A percentile compares a stretch with the other conserved stretches of the same genome.
These are phyloP conservation scores for Drosophila novamexicana DNA, from an alignment of 1,140 invertebrate genomes.

Conservation along the genomic window DNA sequence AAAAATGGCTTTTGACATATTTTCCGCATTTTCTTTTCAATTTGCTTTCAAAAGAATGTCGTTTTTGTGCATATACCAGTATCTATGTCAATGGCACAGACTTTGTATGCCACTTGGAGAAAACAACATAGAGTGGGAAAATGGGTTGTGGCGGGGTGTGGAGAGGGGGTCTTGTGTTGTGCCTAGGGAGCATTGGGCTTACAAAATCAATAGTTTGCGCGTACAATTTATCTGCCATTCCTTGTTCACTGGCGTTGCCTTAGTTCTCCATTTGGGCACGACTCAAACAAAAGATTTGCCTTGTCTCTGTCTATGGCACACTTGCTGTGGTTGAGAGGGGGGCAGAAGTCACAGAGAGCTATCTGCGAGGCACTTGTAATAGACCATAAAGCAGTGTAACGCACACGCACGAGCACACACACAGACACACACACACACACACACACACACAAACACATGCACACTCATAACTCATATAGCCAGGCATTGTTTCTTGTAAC, in stretches of 20 bases:
- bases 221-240: constrained; percentile 61
- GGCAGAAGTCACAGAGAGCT: neutral
- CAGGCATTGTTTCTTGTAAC: constrained; percentile 74
- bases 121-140: neutral
- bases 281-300: constrained; percentile 67
- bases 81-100: constrained; percentile 81
- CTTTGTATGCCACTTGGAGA: constrained; percentile 45
- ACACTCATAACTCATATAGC: constrained; percentile 68
- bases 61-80: constrained; percentile 52
- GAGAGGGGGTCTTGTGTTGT: constrained; percentile 9
- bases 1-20: constrained; percentile 81
- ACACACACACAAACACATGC: constrained; percentile 10
- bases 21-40: constrained; percentile 76
- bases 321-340: constrained; percentile 17
- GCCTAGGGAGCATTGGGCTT: constrained; percentile 4
- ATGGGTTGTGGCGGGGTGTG: neutral
- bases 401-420: neutral
- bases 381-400: constrained; percentile 54
- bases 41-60: constrained; percentile 61
- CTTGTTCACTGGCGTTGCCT: constrained; percentile 20
- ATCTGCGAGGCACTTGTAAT: constrained; percentile 53
- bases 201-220: constrained; percentile 76
- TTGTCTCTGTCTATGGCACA: constrained; percentile 31
- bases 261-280: constrained; percentile 56
- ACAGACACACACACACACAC: constrained; percentile 8